Conservation (phyloP, 2,888 invertebrate species). For the Apamea crenata region DNA sequence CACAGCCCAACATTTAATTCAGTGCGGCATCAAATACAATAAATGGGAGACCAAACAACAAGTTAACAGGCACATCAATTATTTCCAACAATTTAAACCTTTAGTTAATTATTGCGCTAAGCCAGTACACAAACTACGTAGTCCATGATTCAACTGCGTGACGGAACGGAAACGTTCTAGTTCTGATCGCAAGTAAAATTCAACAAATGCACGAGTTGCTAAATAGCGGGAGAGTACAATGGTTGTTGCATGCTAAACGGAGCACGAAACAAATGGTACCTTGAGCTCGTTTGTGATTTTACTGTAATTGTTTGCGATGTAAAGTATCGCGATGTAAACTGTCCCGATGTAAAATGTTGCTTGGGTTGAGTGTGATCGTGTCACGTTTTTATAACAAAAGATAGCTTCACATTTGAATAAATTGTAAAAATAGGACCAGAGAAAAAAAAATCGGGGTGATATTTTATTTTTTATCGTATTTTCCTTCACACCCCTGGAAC, state of each 20-base stretch:
- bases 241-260: constrained; percentile 52
- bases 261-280: constrained; percentile 45
- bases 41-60: not conserved
- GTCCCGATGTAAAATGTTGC: not conserved
- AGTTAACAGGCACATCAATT: constrained; percentile 7
- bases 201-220: constrained; percentile 54
- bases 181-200: constrained; percentile 54
- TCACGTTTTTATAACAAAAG: not conserved
- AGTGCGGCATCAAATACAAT: not conserved
- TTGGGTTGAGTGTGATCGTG: not conserved
- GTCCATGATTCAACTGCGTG: constrained; percentile 40
- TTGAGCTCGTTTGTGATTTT: constrained; percentile 27
- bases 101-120: constrained; percentile 29
- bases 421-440: not conserved
- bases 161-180: constrained; percentile 40
- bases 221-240: constrained; percentile 55
- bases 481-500: not conserved
- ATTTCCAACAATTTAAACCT: constrained; percentile 20
- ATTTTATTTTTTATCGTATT: not conserved
- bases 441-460: not conserved
- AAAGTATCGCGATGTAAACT: not conserved
- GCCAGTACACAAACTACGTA: constrained; percentile 37
- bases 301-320: constrained; percentile 16
- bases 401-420: too few species aligned
- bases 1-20: not conserved